Conservation (phyloP, 2,888 invertebrate genomes). For the Lepidonotus clava region DNA sequence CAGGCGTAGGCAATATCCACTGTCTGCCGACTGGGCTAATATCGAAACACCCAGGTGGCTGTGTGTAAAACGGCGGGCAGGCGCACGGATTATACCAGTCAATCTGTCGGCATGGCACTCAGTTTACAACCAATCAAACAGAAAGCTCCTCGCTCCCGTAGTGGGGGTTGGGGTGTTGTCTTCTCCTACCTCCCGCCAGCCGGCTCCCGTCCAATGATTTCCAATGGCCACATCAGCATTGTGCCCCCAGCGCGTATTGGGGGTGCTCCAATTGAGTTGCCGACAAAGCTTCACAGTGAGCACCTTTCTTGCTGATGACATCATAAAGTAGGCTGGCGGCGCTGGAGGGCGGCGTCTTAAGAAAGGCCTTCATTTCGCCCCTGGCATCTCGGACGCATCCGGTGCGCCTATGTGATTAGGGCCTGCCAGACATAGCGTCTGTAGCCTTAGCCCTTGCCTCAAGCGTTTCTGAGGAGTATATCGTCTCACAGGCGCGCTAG, state of each 20-base stretch:
- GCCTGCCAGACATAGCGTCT: background rate
- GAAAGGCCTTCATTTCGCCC: background rate
- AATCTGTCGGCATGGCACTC: background rate
- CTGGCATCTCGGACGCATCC: background rate
- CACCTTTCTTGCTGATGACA: background rate
- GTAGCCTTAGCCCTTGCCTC: no score
- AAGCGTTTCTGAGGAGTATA: no score
- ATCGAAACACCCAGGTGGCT: no score
- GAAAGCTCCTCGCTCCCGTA: no score
- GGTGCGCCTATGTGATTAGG: background rate
- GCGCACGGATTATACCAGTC: background rate
- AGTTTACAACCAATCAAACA: background rate
- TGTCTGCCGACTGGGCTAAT: no score
- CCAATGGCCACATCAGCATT: background rate
- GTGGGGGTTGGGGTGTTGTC: background rate
- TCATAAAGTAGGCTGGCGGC: no score
- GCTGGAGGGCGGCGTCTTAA: background rate
- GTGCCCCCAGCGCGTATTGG: background rate
- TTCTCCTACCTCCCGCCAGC: background rate
- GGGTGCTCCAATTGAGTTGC: background rate
- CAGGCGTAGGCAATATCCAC: no score
- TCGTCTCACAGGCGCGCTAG: no score
- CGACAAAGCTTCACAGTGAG: background rate
- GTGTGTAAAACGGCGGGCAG: no score
- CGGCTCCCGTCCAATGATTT: background rate